Evolutionary conservation across 2,797 vertebrate genomes (phyloP).

Genomic region (Pogonophryne albipinna): DNA sequence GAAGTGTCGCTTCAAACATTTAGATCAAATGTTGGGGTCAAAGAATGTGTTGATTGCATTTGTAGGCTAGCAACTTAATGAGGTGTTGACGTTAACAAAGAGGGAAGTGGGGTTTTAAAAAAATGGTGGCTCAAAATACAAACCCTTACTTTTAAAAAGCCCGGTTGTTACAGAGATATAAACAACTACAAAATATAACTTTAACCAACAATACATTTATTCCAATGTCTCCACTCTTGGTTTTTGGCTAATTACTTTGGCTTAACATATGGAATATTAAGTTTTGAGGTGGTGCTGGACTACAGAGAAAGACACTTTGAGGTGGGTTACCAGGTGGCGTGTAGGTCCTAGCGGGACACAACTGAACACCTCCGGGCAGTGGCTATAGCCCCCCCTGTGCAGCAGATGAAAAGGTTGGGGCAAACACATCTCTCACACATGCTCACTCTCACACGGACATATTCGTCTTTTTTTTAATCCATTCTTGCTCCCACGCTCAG

Average conservation of each 20-base stretch:
- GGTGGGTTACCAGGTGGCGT: constrained; percentile 92
- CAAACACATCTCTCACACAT: constrained; percentile 91
- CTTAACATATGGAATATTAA: constrained; percentile 62
- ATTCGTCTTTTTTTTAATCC: constrained; percentile 66
- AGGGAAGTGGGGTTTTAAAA: constrained; percentile 27
- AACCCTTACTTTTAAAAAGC: constrained; percentile 81
- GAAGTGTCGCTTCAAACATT: background rate
- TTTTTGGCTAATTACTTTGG: constrained; percentile 43
- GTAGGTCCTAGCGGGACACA: constrained; percentile 88
- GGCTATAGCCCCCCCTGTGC: constrained; percentile 91
- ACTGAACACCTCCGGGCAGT: constrained; percentile 91
- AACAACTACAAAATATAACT: background rate
- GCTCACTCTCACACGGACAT: constrained; percentile 77
- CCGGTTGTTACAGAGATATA: constrained; percentile 28
- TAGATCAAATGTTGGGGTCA: background rate
- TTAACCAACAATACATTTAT: constrained; percentile 5
- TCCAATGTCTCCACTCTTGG: constrained; percentile 24
- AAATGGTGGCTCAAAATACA: constrained; percentile 80
- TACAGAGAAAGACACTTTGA: constrained; percentile 88
- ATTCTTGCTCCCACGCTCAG: constrained; percentile 55
- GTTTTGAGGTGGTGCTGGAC: constrained; percentile 85
- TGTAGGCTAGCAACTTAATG: constrained; percentile 1
- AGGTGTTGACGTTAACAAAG: constrained; percentile 24
- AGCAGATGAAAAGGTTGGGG: constrained; percentile 93
- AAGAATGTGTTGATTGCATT: constrained; percentile 55